A percentile compares a stretch with the other conserved stretches of the same genome.
Evolutionary conservation across 2,888 invertebrate genomes (phyloP).

Genomic region (Spicauda simplicius): DNA sequence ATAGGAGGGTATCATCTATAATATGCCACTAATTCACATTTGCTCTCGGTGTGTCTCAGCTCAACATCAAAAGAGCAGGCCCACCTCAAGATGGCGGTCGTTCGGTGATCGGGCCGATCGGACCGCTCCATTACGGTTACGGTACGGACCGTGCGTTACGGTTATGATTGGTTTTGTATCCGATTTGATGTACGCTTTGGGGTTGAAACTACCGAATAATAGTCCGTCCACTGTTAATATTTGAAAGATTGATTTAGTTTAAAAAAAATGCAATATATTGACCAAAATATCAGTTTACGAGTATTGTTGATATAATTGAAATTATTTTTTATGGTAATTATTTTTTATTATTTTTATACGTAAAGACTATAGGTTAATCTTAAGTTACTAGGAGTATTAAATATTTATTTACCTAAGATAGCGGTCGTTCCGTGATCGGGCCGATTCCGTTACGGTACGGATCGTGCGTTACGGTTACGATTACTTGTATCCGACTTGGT

Average conservation of each 20-base stretch:
- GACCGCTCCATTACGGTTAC: slow-evolving; percentile 61
- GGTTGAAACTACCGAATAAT: not conserved
- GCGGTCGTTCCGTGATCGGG: slow-evolving; percentile 56
- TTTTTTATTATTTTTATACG: no score
- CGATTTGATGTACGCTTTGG: slow-evolving; percentile 15
- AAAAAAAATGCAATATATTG: no score
- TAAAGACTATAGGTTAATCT: no score
- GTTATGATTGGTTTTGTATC: slow-evolving; percentile 59
- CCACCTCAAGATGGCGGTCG: slow-evolving; percentile 58
- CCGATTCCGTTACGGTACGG: slow-evolving; percentile 48
- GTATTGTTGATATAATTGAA: no score
- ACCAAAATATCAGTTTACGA: no score
- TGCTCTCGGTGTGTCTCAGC: slow-evolving; percentile 46
- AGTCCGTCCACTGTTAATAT: no score
- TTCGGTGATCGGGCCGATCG: slow-evolving; percentile 53
- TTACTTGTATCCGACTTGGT: slow-evolving; percentile 51
- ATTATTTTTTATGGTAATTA: no score
- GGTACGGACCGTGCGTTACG: slow-evolving; percentile 5
- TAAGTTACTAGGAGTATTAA: no score
- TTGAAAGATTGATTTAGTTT: not conserved
- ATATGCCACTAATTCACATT: not conserved
- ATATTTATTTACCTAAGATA: no score
- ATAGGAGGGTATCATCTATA: not conserved
- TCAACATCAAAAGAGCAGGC: slow-evolving; percentile 32
- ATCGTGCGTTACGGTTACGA: slow-evolving; percentile 44